Evolutionary conservation across 2,888 invertebrate species (phyloP).

Genomic region (Eupithecia inturbata): DNA sequence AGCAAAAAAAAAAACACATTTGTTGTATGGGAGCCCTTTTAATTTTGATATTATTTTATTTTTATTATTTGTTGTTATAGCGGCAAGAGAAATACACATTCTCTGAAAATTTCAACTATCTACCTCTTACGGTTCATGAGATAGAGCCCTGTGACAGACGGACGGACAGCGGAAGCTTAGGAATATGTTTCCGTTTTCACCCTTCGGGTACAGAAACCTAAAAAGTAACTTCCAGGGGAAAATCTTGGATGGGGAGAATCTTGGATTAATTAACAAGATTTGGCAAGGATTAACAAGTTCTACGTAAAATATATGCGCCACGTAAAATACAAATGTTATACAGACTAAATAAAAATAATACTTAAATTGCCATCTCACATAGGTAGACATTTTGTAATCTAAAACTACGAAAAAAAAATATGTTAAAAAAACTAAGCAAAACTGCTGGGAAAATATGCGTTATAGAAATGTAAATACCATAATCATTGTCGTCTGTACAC

Average conservation of each 20-base stretch:
- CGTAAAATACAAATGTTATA: background rate
- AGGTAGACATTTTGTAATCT: background rate
- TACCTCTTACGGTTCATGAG: no score
- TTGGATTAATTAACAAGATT: background rate
- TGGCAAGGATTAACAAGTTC: background rate
- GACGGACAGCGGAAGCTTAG: no score
- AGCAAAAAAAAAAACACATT: no score
- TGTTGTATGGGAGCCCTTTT: no score
- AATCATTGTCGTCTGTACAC: conserved; percentile 58
- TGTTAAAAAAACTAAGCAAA: conserved; percentile 6
- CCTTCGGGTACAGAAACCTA: no score
- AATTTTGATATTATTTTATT: no score
- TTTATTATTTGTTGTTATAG: no score
- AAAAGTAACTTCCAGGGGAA: background rate
- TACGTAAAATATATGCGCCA: background rate
- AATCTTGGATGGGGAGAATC: background rate
- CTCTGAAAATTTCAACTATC: no score
- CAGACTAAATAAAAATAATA: conserved; percentile 4
- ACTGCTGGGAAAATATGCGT: conserved; percentile 14
- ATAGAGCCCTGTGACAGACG: no score
- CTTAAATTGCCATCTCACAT: background rate
- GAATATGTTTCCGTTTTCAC: no score
- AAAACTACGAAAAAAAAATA: background rate
- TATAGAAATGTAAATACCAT: conserved; percentile 64
- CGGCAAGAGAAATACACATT: no score